Percentiles rank a stretch among this genome's conserved stretches.
Conservation (phyloP, 2,113 vertebrate genomes). For the Todiramphus saurophagus region DNA sequence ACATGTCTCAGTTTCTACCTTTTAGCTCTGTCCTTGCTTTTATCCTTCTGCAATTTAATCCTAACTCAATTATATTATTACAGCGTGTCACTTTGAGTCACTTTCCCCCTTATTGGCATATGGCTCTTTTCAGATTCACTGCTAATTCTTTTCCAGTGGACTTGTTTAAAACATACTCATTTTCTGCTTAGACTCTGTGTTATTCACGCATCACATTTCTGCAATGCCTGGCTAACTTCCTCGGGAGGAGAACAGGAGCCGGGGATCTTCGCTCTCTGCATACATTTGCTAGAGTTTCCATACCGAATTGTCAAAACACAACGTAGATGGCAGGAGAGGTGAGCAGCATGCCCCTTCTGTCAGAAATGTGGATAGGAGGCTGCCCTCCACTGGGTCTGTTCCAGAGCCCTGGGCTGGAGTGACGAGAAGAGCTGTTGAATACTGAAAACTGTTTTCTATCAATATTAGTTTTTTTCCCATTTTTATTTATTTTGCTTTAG, state of each 20-base stretch:
- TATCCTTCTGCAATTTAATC: slow-evolving; percentile 70
- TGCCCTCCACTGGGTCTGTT: slow-evolving; percentile 53
- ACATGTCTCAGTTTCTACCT: slow-evolving; percentile 45
- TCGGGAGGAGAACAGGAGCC: slow-evolving; percentile 39
- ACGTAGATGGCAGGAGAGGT: slow-evolving; percentile 62
- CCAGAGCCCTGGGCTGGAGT: slow-evolving; percentile 48
- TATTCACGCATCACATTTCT: slow-evolving; percentile 66
- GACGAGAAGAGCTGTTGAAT: slow-evolving; percentile 51
- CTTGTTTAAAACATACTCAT: slow-evolving; percentile 74
- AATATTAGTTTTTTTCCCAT: background rate
- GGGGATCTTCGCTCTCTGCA: slow-evolving; percentile 24
- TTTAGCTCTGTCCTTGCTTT: slow-evolving; percentile 63
- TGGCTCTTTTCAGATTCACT: slow-evolving; percentile 73
- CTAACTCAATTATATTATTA: slow-evolving; percentile 76
- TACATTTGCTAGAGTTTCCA: slow-evolving; percentile 61
- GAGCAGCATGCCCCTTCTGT: slow-evolving; percentile 19
- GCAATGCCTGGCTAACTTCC: slow-evolving; percentile 66
- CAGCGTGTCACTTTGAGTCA: slow-evolving; percentile 66
- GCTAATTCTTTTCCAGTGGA: slow-evolving; percentile 78
- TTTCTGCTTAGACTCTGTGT: slow-evolving; percentile 67
- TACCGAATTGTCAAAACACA: slow-evolving; percentile 59
- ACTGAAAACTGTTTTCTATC: slow-evolving; percentile 51
- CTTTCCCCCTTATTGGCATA: slow-evolving; percentile 72
- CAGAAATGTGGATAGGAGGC: slow-evolving; percentile 44
- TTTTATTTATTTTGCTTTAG: background rate